phyloP scores from a whole-genome alignment of 2,888 invertebrate species.

The Orthosia cruda region DNA sequence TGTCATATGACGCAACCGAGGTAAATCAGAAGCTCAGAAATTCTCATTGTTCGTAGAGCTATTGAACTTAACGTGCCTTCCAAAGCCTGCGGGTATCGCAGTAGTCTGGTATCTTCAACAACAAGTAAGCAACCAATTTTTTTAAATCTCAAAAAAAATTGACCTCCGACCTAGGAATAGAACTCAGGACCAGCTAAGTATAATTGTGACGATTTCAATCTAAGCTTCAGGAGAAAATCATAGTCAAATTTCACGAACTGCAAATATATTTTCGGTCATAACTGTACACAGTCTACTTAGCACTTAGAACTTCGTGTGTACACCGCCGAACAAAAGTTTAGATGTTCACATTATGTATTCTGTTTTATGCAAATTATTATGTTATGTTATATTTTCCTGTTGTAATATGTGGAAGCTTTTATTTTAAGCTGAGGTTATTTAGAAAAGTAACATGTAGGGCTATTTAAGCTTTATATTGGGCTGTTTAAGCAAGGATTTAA shows the following conservation, averaged over 20 bases:
- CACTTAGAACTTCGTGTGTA: conserved; percentile 63
- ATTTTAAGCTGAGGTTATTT: conserved; percentile 10
- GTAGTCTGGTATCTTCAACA: no score
- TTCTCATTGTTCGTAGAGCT: no score
- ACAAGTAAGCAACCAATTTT: no score
- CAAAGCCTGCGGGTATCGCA: no score
- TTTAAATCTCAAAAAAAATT: no score
- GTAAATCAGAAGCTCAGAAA: no score
- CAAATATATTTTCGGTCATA: conserved; percentile 1
- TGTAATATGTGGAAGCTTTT: conserved; percentile 43
- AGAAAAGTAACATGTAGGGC: background rate
- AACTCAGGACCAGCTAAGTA: no score
- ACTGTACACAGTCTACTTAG: conserved; percentile 51
- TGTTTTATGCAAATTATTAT: conserved; percentile 39
- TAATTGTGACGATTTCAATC: no score
- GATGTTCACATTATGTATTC: conserved; percentile 53
- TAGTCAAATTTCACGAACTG: background rate
- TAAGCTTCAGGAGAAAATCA: background rate
- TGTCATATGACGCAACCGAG: no score
- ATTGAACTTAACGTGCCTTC: no score
- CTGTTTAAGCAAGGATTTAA: background rate
- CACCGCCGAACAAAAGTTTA: conserved; percentile 47
- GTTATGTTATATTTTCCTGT: conserved; percentile 20
- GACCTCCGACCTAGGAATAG: no score
- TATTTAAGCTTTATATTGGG: background rate